These are phyloP conservation scores for Desoria tigrina DNA, from an alignment of 2,888 invertebrate species.

Conservation along the genomic window DNA sequence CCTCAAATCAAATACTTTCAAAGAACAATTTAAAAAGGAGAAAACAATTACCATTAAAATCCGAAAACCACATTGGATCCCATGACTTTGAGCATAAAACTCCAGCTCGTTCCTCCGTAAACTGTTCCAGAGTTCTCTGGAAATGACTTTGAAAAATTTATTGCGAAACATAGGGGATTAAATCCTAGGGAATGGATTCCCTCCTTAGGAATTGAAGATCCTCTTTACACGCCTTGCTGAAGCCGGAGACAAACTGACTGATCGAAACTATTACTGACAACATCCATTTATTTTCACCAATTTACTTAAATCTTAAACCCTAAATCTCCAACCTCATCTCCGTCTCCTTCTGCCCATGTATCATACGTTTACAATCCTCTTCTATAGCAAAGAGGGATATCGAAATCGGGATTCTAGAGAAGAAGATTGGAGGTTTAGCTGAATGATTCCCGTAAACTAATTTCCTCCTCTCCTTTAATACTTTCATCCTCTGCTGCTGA, in stretches of 20 bases:
- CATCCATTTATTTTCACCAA: conserved; percentile 23
- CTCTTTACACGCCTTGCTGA: neutral
- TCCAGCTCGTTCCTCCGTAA: no score
- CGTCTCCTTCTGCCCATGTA: neutral
- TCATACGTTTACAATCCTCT: neutral
- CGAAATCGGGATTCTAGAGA: neutral
- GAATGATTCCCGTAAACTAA: conserved; percentile 1
- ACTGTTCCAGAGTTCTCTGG: no score
- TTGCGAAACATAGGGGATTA: no score
- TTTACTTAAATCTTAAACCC: conserved; percentile 10
- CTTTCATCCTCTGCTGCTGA: neutral
- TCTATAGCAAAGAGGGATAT: no score
- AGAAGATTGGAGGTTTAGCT: neutral
- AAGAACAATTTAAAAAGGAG: no score
- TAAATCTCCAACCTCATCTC: neutral
- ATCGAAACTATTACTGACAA: conserved; percentile 15
- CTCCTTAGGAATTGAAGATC: neutral
- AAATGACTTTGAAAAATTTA: no score
- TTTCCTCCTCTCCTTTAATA: neutral
- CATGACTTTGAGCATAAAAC: no score
- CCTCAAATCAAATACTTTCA: no score
- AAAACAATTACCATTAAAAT: no score
- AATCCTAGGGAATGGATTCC: no score
- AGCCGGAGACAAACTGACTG: neutral
- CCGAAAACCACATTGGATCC: no score